Conservation (phyloP, 1,140 invertebrate species). For the Doryteuthis pealeii region DNA sequence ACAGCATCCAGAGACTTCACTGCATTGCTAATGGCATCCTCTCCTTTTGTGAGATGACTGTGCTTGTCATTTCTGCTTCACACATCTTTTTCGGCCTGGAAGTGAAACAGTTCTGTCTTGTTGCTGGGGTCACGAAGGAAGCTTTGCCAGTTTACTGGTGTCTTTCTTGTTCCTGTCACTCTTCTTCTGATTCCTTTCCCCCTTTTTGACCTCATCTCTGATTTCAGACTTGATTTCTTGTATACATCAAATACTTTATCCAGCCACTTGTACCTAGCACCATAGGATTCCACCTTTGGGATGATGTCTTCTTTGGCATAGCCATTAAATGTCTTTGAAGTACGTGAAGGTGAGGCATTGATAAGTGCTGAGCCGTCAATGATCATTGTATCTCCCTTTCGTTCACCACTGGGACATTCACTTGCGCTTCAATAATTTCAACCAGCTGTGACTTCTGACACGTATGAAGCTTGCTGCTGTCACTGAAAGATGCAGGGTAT, state of each 20-base stretch:
- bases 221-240: slow-evolving; percentile 23
- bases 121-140: slow-evolving; percentile 32
- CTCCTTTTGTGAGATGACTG: slow-evolving; percentile 28
- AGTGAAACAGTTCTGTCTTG: slow-evolving; percentile 36
- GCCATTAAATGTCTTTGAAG: too few relatives aligned
- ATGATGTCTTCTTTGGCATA: too few relatives aligned
- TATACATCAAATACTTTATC: too few relatives aligned
- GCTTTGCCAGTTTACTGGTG: slow-evolving; percentile 26
- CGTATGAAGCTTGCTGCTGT: slow-evolving; percentile 23
- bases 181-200: slow-evolving; percentile 30
- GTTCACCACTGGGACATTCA: too few relatives aligned
- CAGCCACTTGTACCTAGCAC: too few relatives aligned
- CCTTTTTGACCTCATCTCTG: slow-evolving; percentile 26
- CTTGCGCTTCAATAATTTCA: too few relatives aligned
- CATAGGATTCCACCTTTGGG: too few relatives aligned
- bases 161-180: slow-evolving; percentile 26
- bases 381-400: too few relatives aligned
- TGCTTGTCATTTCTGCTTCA: slow-evolving; percentile 12
- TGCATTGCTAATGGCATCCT: slow-evolving; percentile 16
- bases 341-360: too few relatives aligned
- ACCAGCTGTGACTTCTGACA: slow-evolving; percentile 18
- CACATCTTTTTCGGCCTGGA: slow-evolving; percentile 27
- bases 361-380: too few relatives aligned
- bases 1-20: not conserved
- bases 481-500: slow-evolving; percentile 27